Conservation (phyloP, 2,797 vertebrate species). For the Argyrosomus regius region DNA sequence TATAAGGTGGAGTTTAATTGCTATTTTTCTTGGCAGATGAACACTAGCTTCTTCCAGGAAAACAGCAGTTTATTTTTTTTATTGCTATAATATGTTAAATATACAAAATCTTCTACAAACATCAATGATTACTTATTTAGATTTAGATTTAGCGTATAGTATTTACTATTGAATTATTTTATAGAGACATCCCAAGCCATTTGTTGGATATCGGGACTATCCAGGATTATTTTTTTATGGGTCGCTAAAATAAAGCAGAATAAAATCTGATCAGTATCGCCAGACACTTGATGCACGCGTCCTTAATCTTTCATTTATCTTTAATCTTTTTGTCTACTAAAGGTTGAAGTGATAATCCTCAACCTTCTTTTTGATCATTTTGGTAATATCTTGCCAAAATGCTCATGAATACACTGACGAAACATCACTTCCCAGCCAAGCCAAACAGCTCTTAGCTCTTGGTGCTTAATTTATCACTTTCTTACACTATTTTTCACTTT, state of each 20-base stretch:
- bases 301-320: not conserved
- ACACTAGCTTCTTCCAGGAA: slow-evolving; percentile 18
- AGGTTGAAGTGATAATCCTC: not conserved
- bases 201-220: not conserved
- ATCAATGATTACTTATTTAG: not conserved
- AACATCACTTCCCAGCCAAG: not conserved
- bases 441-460: not conserved
- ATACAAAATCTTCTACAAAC: not conserved
- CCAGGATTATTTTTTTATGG: not conserved
- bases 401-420: not conserved
- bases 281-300: not conserved
- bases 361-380: not conserved
- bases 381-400: not conserved
- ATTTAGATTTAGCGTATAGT: not conserved
- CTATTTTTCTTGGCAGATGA: slow-evolving; percentile 37
- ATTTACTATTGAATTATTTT: not conserved
- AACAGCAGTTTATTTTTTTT: slow-evolving; percentile 21
- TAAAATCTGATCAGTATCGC: not conserved
- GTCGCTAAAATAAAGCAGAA: not conserved
- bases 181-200: not conserved
- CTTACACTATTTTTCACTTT: not conserved
- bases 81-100: not conserved
- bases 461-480: not conserved
- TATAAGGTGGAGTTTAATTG: slow-evolving; percentile 44
- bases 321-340: not conserved